phyloP scores from a whole-genome alignment of 1,140 invertebrate species.

The Drosophila lini region DNA sequence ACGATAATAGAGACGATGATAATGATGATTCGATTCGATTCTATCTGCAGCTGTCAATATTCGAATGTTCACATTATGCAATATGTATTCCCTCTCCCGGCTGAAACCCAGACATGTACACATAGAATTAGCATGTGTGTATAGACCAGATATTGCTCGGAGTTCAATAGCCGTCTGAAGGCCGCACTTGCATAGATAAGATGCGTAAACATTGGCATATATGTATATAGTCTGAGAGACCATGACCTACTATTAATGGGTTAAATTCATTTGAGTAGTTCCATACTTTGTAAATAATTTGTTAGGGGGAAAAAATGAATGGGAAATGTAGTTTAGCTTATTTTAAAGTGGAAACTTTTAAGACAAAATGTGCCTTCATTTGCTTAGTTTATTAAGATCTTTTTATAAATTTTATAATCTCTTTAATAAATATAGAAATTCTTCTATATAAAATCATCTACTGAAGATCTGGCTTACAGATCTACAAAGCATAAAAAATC shows the following conservation, averaged over 20 bases:
- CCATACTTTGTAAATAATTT: neutral
- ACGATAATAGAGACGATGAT: conserved; percentile 29
- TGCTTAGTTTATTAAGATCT: no score
- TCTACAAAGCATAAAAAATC: conserved; percentile 26
- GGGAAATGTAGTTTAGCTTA: neutral
- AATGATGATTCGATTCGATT: conserved; percentile 38
- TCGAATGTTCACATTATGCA: conserved; percentile 59
- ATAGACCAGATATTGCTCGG: conserved; percentile 15
- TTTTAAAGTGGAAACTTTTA: neutral
- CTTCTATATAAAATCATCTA: no score
- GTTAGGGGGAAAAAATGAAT: neutral
- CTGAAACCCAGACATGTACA: conserved; percentile 6
- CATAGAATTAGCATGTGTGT: conserved; percentile 7
- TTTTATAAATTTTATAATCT: no score
- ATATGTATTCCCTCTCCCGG: conserved; percentile 15
- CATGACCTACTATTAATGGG: conserved; percentile 6
- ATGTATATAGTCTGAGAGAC: neutral
- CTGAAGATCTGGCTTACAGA: conserved; percentile 10
- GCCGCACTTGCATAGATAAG: conserved; percentile 24
- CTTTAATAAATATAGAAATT: no score
- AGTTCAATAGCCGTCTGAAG: conserved; percentile 49
- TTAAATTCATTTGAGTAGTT: neutral
- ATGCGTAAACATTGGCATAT: conserved; percentile 18
- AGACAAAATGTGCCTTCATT: no score
- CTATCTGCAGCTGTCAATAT: conserved; percentile 27